Conservation (phyloP, 2,797 vertebrate genomes). For the Mus caroli region DNA sequence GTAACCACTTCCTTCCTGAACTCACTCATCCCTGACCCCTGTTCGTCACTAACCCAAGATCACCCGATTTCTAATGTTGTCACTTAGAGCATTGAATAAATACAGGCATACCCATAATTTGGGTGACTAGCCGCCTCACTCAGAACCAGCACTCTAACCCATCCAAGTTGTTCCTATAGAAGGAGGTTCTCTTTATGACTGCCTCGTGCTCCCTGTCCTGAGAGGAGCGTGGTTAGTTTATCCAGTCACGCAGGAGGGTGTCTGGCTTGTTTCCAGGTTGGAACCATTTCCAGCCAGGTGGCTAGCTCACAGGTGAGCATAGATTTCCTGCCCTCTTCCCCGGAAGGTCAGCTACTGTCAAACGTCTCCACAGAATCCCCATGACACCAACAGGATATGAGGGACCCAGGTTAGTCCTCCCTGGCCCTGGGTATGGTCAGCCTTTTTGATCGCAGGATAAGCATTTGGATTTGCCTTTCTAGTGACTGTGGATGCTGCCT, state of each 20-base stretch:
- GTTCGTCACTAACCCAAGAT: fast-evolving
- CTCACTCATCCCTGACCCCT: neutral
- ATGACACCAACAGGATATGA: fast-evolving
- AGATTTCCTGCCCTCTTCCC: neutral
- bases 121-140: neutral
- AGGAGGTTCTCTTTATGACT: neutral
- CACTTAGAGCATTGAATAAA: neutral
- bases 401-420: neutral
- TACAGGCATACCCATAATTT: fast-evolving
- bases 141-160: fast-evolving
- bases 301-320: fast-evolving
- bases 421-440: neutral
- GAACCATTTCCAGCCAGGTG: neutral
- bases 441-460: neutral
- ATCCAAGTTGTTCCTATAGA: fast-evolving
- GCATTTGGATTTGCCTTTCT: fast-evolving
- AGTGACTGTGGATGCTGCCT: fast-evolving
- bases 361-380: neutral
- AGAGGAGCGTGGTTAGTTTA: neutral
- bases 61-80: neutral
- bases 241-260: neutral
- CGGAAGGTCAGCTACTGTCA: neutral
- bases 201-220: neutral
- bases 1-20: neutral
- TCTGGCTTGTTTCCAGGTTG: neutral